Percentiles rank a stretch among this genome's conserved stretches.
These are phyloP conservation scores for Ceratoteleas bidentatus DNA, from an alignment of 1,140 invertebrate genomes.

Conservation along the genomic window DNA sequence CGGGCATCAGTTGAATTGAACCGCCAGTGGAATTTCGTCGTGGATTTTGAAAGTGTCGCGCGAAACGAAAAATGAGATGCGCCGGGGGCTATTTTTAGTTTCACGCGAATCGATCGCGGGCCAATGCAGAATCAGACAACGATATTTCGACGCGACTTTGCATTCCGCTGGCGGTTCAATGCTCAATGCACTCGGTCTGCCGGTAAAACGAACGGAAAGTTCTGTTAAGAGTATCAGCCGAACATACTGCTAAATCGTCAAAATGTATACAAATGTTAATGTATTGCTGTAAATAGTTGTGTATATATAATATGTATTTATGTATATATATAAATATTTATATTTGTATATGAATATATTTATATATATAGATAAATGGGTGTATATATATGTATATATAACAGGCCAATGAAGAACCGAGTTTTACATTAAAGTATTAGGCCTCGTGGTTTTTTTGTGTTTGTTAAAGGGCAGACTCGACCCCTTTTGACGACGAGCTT, in stretches of 20 bases:
- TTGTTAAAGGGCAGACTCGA: slow-evolving; percentile 76
- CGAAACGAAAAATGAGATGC: not conserved
- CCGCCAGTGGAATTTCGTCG: too few species aligned
- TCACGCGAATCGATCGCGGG: too few species aligned
- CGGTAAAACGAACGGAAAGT: slow-evolving; percentile 37
- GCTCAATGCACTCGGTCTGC: not conserved
- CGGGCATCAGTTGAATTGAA: too few species aligned
- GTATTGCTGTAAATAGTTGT: slow-evolving; percentile 52
- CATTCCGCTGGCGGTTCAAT: too few species aligned
- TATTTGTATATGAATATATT: slow-evolving; percentile 2
- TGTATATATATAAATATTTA: slow-evolving; percentile 14
- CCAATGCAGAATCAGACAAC: too few species aligned
- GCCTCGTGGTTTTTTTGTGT: slow-evolving; percentile 31
- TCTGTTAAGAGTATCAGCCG: slow-evolving; percentile 49
- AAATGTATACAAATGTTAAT: slow-evolving; percentile 59
- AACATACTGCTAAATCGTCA: slow-evolving; percentile 38
- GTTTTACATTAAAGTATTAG: slow-evolving; percentile 41
- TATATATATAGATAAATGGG: too few species aligned
- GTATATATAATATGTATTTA: slow-evolving; percentile 5
- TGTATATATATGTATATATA: slow-evolving; percentile 22
- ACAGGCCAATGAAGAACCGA: slow-evolving; percentile 46
- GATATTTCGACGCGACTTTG: too few species aligned
- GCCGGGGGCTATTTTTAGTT: too few species aligned
- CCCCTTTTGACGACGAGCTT: slow-evolving; percentile 72
- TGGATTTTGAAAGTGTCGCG: not conserved